Evolutionary conservation across 2,797 vertebrate genomes (phyloP).

Genomic region (Syndactyla subalaris): DNA sequence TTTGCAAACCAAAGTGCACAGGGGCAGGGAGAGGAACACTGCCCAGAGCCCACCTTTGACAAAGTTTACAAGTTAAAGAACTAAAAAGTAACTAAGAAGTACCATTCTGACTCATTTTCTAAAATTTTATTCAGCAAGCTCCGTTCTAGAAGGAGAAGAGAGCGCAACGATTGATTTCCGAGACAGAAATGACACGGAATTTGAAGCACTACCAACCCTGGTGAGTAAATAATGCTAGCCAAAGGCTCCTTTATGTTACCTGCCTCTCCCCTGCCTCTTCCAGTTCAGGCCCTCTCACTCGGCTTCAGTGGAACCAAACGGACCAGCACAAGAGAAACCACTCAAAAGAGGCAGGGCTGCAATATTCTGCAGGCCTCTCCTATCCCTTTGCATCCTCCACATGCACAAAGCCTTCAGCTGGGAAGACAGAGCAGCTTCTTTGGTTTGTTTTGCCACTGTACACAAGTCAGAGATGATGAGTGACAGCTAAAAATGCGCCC

Average conservation of each 20-base stretch:
- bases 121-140: constrained; percentile 45
- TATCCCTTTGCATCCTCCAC: neutral
- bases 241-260: neutral
- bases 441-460: neutral
- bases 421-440: neutral
- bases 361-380: neutral
- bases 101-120: constrained; percentile 12
- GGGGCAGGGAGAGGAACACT: neutral
- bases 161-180: constrained; percentile 20
- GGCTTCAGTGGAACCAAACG: neutral
- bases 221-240: constrained; percentile 30
- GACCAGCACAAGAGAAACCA: neutral
- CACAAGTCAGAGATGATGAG: neutral
- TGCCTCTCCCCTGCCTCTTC: neutral
- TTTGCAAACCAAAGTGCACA: neutral
- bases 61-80: neutral
- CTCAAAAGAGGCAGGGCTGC: neutral
- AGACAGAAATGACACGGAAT: constrained; percentile 42
- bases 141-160: constrained; percentile 60
- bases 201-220: constrained; percentile 34
- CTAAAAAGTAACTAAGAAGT: neutral
- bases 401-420: neutral
- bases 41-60: neutral
- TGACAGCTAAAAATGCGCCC: neutral
- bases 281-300: neutral